Conservation (phyloP, 2,797 vertebrate genomes). For the Basileuterus tristriatus region DNA sequence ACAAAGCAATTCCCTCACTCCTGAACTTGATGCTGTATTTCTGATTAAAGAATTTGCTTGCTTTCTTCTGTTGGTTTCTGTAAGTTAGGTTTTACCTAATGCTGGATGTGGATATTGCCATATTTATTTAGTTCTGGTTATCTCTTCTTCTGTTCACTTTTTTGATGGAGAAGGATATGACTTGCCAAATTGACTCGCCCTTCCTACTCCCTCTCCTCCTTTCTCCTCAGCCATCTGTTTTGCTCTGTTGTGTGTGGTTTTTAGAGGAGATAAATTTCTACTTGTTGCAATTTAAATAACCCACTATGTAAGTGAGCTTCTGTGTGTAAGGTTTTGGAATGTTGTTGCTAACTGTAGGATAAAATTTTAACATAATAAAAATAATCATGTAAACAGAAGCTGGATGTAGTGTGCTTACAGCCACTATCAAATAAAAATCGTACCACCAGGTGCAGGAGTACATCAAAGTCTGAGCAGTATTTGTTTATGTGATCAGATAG, state of each 20-base stretch:
- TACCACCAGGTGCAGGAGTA: not conserved
- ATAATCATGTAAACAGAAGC: not conserved
- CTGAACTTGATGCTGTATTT: not conserved
- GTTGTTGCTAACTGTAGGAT: not conserved
- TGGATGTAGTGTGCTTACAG: not conserved
- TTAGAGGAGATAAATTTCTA: not conserved
- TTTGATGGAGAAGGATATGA: not conserved
- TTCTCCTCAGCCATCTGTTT: not conserved
- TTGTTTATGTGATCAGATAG: not conserved
- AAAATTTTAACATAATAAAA: not conserved
- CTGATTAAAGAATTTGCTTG: not conserved
- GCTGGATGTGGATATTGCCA: not conserved
- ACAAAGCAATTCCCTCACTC: not conserved
- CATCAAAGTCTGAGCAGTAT: not conserved
- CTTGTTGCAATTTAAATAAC: not conserved
- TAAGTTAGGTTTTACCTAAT: not conserved
- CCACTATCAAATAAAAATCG: not conserved
- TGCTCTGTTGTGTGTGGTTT: not conserved
- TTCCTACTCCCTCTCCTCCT: not conserved
- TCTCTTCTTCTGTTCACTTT: not conserved
- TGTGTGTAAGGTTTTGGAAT: not conserved
- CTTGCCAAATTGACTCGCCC: accelerated
- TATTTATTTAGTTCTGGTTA: not conserved
- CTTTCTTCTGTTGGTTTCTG: not conserved
- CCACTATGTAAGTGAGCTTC: not conserved